Evolutionary conservation across 2,113 vertebrate genomes (phyloP).

Genomic region (Seriola quinqueradiata): DNA sequence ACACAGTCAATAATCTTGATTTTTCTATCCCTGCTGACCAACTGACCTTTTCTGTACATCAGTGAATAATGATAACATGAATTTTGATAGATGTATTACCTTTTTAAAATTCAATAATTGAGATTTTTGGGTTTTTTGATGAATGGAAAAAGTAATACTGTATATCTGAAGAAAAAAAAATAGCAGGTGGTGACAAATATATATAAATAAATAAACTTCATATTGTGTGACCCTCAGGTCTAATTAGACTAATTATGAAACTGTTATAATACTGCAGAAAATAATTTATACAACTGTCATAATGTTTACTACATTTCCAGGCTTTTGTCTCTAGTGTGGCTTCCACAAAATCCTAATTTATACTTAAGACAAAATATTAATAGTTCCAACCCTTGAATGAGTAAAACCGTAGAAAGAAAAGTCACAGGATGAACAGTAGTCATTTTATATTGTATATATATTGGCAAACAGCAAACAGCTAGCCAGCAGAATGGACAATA

Average conservation of each 20-base stretch:
- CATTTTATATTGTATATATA: not conserved
- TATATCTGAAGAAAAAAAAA: too few relatives aligned
- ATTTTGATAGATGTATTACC: not conserved
- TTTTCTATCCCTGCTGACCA: too few relatives aligned
- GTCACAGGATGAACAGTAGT: not conserved
- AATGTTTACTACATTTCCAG: not conserved
- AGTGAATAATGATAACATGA: not conserved
- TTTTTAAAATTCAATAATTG: too few relatives aligned
- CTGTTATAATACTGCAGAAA: not conserved
- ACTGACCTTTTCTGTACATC: too few relatives aligned
- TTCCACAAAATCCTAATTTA: not conserved
- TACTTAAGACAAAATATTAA: too few relatives aligned
- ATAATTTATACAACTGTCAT: not conserved
- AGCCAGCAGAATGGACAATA: conserved; percentile 20
- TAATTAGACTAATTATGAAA: not conserved
- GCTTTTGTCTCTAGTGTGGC: not conserved
- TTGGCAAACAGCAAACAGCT: not conserved
- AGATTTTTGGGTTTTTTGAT: not conserved
- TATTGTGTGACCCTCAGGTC: not conserved
- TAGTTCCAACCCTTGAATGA: not conserved
- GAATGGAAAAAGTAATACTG: not conserved
- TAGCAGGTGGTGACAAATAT: not conserved
- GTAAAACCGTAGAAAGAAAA: not conserved
- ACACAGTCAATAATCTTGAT: too few relatives aligned
- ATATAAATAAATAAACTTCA: not conserved